Percentiles rank a stretch among this genome's conserved stretches.
These are phyloP conservation scores for Anastatus disparis DNA, from an alignment of 1,140 invertebrate genomes.

Conservation along the genomic window DNA sequence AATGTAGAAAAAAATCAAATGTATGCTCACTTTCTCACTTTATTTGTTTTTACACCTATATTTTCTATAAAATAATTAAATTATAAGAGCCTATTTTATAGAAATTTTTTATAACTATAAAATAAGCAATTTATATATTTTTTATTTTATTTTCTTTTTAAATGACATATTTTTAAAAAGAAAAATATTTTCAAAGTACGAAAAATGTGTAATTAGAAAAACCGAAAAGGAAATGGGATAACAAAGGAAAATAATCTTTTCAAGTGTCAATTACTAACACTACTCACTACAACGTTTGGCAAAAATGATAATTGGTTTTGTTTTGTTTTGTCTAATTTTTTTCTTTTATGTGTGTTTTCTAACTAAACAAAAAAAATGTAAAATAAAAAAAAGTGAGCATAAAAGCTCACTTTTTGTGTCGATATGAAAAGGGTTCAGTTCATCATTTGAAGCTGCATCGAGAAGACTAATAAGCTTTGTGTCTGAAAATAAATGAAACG, in stretches of 20 bases:
- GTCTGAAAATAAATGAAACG: conserved; percentile 47
- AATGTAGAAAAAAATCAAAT: conserved; percentile 18
- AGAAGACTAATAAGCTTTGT: conserved; percentile 60
- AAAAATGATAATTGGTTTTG: too few species aligned
- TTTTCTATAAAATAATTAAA: background rate
- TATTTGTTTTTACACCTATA: conserved; percentile 20
- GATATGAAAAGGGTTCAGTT: conserved; percentile 67
- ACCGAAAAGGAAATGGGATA: too few species aligned
- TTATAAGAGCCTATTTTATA: background rate
- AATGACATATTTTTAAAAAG: too few species aligned
- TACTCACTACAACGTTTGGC: too few species aligned
- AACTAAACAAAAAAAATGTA: conserved; percentile 17
- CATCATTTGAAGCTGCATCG: conserved; percentile 66
- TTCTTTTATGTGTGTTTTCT: background rate
- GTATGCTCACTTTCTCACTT: conserved; percentile 15
- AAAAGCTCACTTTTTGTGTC: too few species aligned
- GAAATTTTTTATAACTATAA: background rate
- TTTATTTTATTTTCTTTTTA: too few species aligned
- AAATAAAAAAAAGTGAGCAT: conserved; percentile 18
- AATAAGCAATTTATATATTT: background rate
- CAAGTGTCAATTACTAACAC: too few species aligned
- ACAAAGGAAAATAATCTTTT: too few species aligned
- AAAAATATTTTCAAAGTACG: too few species aligned
- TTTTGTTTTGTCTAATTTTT: background rate
- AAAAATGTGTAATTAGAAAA: too few species aligned